phyloP scores from a whole-genome alignment of 2,797 vertebrate genomes.

The Fundulus diaphanus region DNA sequence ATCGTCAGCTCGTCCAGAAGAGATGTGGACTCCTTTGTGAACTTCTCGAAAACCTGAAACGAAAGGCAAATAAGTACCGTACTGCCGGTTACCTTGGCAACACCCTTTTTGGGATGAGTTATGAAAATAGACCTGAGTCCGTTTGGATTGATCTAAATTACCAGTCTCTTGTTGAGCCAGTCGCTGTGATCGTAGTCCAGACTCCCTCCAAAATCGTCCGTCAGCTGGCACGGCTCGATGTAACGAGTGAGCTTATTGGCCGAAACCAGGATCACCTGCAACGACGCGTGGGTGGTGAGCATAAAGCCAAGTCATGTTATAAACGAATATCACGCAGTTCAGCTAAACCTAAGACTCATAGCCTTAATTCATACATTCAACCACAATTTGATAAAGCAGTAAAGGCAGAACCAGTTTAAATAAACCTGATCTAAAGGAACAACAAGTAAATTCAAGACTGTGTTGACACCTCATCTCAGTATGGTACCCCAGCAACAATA shows the following conservation, averaged over 20 bases:
- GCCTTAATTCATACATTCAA: not conserved
- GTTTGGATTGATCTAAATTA: conserved; percentile 65
- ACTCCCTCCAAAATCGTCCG: conserved; percentile 96
- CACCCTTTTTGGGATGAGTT: not conserved
- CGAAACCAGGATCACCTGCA: conserved; percentile 97
- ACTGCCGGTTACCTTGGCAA: conserved; percentile 8
- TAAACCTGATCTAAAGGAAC: not conserved
- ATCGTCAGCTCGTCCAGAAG: conserved; percentile 94
- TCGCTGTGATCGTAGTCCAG: conserved; percentile 96
- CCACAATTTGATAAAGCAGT: not conserved
- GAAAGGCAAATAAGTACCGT: conserved; percentile 16
- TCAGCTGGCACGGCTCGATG: conserved; percentile 96
- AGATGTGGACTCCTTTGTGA: conserved; percentile 96
- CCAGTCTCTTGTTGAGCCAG: conserved; percentile 98
- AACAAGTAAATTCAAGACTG: not conserved
- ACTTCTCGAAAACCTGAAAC: conserved; percentile 95
- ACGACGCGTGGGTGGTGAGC: conserved; percentile 6
- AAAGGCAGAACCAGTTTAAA: not conserved
- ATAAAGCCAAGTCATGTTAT: no score
- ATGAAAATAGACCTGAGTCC: not conserved
- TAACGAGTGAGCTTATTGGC: conserved; percentile 97
- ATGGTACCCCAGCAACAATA: no score
- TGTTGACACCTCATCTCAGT: no score
- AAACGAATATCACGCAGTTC: not conserved
- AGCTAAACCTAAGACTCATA: not conserved